Conservation (phyloP, 2,888 invertebrate genomes). For the Conistra vaccinii region DNA sequence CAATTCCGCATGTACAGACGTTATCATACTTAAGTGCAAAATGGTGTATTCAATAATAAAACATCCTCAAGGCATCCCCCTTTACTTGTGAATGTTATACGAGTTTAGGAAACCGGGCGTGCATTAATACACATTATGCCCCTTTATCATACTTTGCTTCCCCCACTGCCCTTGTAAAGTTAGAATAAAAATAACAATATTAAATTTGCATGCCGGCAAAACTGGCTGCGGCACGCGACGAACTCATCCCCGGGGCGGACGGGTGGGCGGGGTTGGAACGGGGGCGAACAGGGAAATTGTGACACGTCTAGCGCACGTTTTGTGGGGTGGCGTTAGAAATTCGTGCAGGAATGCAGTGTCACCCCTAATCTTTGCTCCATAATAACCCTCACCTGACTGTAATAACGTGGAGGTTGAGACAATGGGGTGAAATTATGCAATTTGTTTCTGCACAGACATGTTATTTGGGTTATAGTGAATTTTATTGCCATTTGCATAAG, state of each 20-base stretch:
- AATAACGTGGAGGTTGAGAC: conserved; percentile 63
- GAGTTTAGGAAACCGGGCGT: conserved; percentile 65
- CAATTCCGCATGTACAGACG: conserved; percentile 39
- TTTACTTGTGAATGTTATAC: conserved; percentile 63
- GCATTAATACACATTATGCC: conserved; percentile 69
- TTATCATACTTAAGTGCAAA: conserved; percentile 65
- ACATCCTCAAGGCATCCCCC: conserved; percentile 59
- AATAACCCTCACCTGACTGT: conserved; percentile 71
- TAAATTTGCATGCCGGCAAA: conserved; percentile 87
- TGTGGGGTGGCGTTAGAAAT: conserved; percentile 72
- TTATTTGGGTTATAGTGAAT: conserved; percentile 20
- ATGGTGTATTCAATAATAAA: conserved; percentile 67
- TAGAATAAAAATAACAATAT: conserved; percentile 87
- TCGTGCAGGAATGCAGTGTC: conserved; percentile 86
- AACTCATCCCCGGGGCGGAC: conserved; percentile 48
- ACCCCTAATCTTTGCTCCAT: conserved; percentile 76
- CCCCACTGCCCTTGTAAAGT: conserved; percentile 89
- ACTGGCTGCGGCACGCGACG: conserved; percentile 77
- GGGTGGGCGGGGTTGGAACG: conserved; percentile 49
- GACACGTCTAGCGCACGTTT: conserved; percentile 76
- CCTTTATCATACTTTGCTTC: conserved; percentile 81
- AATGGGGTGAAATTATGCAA: conserved; percentile 55
- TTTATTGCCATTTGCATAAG: conserved; percentile 25
- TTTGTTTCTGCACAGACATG: conserved; percentile 32
- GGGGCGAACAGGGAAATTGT: conserved; percentile 70